Percentiles rank a stretch among this genome's conserved stretches.
Evolutionary conservation across 1,140 invertebrate species (phyloP).

Genomic region (Drosophila bocki): DNA sequence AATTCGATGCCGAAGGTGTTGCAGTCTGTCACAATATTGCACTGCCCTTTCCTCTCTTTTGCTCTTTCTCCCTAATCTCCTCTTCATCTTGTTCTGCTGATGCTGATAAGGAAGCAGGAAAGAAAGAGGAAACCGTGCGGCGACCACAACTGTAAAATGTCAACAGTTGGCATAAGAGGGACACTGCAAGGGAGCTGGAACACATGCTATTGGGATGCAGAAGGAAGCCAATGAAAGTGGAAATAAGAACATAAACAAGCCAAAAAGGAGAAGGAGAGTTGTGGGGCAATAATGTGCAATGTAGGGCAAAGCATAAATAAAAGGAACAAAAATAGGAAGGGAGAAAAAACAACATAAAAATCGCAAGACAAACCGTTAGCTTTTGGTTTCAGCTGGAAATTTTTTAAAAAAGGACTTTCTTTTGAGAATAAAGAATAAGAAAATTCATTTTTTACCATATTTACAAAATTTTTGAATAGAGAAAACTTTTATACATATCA

Average conservation of each 20-base stretch:
- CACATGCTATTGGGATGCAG: slow-evolving; percentile 68
- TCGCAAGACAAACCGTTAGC: not conserved
- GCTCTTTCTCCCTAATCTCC: slow-evolving; percentile 1
- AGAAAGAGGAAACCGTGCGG: slow-evolving; percentile 14
- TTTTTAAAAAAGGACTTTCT: not conserved
- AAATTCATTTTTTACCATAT: no score
- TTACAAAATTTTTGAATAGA: no score
- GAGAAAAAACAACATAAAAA: not conserved
- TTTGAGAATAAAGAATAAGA: no score
- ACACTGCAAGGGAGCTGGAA: slow-evolving; percentile 31
- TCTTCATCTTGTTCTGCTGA: slow-evolving; percentile 21
- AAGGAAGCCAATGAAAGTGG: not conserved
- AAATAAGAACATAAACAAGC: slow-evolving; percentile 24
- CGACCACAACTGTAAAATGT: slow-evolving; percentile 47
- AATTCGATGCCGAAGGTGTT: slow-evolving; percentile 41
- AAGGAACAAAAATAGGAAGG: not conserved
- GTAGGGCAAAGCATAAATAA: slow-evolving; percentile 29
- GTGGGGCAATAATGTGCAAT: slow-evolving; percentile 35
- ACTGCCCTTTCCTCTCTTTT: slow-evolving; percentile 19
- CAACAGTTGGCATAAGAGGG: slow-evolving; percentile 64
- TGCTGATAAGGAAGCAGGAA: slow-evolving; percentile 47
- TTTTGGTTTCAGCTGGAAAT: not conserved
- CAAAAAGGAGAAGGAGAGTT: not conserved
- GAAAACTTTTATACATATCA: not conserved
- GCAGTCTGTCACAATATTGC: slow-evolving; percentile 74